These are phyloP conservation scores for Gopherus evgoodei DNA, from an alignment of 2,113 vertebrate genomes.

Conservation along the genomic window DNA sequence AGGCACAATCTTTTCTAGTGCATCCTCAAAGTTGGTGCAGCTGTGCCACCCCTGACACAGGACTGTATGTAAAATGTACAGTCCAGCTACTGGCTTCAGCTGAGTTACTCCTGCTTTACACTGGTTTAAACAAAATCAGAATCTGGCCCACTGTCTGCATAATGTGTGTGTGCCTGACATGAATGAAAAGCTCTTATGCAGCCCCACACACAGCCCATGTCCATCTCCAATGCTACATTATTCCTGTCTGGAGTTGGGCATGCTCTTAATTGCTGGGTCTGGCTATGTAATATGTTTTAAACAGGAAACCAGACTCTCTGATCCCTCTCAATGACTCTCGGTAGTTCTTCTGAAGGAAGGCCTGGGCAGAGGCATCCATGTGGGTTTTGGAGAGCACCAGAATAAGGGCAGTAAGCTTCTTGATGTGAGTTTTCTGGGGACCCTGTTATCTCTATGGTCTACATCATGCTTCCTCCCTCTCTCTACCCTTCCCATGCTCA, in stretches of 20 bases:
- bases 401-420: neutral
- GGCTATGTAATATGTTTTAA: neutral
- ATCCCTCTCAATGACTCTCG: neutral
- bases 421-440: neutral
- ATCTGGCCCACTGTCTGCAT: neutral
- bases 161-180: neutral
- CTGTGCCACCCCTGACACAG: neutral
- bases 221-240: neutral
- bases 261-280: too few species aligned
- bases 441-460: neutral
- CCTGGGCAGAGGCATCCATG: neutral
- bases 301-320: rapidly evolving
- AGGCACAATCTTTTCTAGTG: neutral
- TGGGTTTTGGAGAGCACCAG: neutral
- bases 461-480: neutral
- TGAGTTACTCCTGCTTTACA: neutral
- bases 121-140: neutral
- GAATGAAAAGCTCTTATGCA: neutral
- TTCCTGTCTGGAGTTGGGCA: neutral
- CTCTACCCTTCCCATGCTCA: too few species aligned
- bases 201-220: neutral
- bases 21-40: neutral
- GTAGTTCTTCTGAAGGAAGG: neutral
- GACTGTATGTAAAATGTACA: neutral
- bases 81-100: neutral